phyloP scores from a whole-genome alignment of 2,113 vertebrate genomes.

The Megaceryle maxima region DNA sequence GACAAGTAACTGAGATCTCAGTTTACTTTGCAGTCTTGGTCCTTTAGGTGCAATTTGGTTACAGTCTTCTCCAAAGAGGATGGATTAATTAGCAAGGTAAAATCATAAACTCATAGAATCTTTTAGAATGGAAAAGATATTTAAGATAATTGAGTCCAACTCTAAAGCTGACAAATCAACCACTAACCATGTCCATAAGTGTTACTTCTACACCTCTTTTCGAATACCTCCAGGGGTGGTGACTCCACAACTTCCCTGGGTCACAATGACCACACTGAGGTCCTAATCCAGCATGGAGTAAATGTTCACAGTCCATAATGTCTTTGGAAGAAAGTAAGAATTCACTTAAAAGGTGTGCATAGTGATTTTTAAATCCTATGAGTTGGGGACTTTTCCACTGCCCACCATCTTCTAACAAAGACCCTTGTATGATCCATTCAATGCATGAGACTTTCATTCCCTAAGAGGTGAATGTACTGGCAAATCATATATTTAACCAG shows the following conservation, averaged over 20 bases:
- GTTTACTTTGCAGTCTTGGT: neutral
- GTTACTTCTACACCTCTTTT: rapidly evolving
- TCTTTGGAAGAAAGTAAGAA: neutral
- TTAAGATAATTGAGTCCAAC: rapidly evolving
- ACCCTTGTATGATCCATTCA: neutral
- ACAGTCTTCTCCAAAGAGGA: neutral
- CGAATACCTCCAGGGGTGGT: neutral
- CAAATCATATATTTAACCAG: neutral
- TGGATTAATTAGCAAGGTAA: neutral
- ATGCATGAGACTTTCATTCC: neutral
- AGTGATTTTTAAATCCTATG: neutral
- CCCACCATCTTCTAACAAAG: neutral
- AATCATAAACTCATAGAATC: neutral
- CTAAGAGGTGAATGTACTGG: neutral
- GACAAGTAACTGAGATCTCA: neutral
- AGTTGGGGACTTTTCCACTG: neutral
- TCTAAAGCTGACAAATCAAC: neutral
- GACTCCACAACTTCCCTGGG: neutral
- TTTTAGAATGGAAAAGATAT: neutral
- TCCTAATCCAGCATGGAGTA: rapidly evolving
- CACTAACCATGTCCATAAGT: too few relatives aligned
- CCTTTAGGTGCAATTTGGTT: neutral
- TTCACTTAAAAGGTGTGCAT: neutral
- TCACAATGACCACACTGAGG: neutral
- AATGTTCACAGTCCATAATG: neutral